These are phyloP conservation scores for Umimayanthus kanabou DNA, from an alignment of 92 coral and sea anemone species.

Conservation along the genomic window DNA sequence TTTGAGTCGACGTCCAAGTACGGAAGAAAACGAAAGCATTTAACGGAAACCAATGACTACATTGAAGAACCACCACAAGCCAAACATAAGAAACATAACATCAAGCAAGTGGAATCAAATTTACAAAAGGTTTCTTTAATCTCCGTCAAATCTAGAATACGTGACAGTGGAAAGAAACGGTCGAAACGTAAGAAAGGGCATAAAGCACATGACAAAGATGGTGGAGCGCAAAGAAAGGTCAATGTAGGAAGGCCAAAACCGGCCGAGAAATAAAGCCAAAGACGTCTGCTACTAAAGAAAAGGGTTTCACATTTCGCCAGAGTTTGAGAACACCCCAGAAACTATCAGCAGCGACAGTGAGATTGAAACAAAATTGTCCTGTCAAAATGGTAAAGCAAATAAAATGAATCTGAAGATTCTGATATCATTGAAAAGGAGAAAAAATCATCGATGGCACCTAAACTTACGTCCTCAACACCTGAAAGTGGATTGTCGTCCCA, in stretches of 20 bases:
- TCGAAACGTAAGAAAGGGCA: conserved; percentile 7
- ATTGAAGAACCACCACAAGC: not conserved
- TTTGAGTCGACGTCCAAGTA: conserved; percentile 42
- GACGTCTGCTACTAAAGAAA: conserved; percentile 23
- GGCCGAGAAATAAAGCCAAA: conserved; percentile 13
- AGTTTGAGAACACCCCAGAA: conserved; percentile 9
- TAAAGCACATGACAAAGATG: not conserved
- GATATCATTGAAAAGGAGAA: conserved; percentile 7
- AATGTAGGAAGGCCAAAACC: conserved; percentile 1
- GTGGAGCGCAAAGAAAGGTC: not conserved
- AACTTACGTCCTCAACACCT: conserved; percentile 4
- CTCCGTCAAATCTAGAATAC: not conserved
- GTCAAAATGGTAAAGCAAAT: conserved; percentile 17
- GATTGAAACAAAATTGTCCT: conserved; percentile 18
- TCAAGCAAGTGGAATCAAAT: conserved; percentile 3
- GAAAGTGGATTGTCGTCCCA: conserved; percentile 8
- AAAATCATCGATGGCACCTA: conserved; percentile 11
- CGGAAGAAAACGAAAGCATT: conserved; percentile 48
- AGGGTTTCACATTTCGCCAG: not conserved
- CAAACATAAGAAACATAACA: not conserved
- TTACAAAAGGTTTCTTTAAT: not conserved
- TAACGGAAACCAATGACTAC: conserved; percentile 21
- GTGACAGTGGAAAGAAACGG: conserved; percentile 2
- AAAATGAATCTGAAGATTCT: conserved; percentile 14
- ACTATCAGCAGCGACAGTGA: conserved; percentile 23